Evolutionary conservation across 2,113 vertebrate genomes (phyloP).

Genomic region (Ameiurus melas): DNA sequence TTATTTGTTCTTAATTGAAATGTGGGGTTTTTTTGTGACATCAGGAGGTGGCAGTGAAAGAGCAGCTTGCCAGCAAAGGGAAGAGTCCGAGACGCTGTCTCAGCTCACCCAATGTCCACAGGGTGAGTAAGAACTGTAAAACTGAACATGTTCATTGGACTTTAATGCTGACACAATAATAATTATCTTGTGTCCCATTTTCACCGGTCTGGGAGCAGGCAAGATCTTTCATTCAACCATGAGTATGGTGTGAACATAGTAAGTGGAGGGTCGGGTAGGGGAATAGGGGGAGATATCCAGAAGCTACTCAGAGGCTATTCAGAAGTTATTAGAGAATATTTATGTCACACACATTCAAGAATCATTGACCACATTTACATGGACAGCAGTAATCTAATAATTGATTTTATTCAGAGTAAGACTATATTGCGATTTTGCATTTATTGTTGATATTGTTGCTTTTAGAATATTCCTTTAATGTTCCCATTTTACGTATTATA

Average conservation of each 20-base stretch:
- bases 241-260: slow-evolving; percentile 81
- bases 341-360: not conserved
- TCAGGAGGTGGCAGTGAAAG: slow-evolving; percentile 94
- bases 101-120: slow-evolving; percentile 89
- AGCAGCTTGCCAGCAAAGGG: slow-evolving; percentile 85
- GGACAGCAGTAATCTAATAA: too few species aligned
- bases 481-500: too few species aligned
- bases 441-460: too few species aligned
- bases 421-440: too few species aligned
- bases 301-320: not conserved
- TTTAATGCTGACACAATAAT: not conserved
- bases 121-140: slow-evolving; percentile 70
- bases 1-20: not conserved
- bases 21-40: slow-evolving; percentile 50
- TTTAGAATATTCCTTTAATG: too few species aligned
- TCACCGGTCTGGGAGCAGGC: slow-evolving; percentile 91
- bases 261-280: not conserved
- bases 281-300: not conserved
- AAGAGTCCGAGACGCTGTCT: slow-evolving; percentile 82
- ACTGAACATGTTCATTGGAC: not conserved
- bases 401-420: too few species aligned
- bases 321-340: not conserved
- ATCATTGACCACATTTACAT: not conserved
- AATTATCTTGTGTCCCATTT: not conserved
- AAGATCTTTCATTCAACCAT: slow-evolving; percentile 82